A percentile compares a stretch with the other conserved stretches of the same genome.
Evolutionary conservation across 2,113 vertebrate species (phyloP).

Genomic region (Alouatta palliata): DNA sequence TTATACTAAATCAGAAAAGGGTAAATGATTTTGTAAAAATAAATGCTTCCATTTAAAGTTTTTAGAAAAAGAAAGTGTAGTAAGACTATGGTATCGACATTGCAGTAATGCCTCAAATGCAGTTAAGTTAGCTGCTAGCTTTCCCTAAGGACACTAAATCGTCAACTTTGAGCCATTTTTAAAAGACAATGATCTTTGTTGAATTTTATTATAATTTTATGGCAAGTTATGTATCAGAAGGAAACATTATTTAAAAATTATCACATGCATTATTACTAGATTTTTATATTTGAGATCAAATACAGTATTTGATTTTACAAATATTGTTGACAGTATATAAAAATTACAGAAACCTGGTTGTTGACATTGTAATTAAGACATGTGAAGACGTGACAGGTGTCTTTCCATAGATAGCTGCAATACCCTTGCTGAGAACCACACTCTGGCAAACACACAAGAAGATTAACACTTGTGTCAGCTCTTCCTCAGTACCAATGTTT

Average conservation of each 20-base stretch:
- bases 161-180: conserved; percentile 80
- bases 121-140: conserved; percentile 74
- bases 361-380: neutral
- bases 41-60: neutral
- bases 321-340: neutral
- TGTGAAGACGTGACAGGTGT: neutral
- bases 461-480: neutral
- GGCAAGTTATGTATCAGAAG: conserved; percentile 55
- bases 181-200: conserved; percentile 77
- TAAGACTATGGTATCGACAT: conserved; percentile 72
- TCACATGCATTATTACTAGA: neutral
- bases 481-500: conserved; percentile 42
- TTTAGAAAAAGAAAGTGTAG: conserved; percentile 74
- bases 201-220: conserved; percentile 68
- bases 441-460: neutral
- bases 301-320: neutral
- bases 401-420: neutral
- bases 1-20: conserved; percentile 68
- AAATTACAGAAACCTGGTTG: neutral
- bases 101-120: conserved; percentile 71
- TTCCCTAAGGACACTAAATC: conserved; percentile 80
- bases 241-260: neutral
- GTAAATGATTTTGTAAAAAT: conserved; percentile 65
- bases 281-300: neutral
- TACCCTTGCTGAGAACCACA: neutral